Evolutionary conservation across 1,140 invertebrate genomes (phyloP).

Genomic region (Platyscapa corneri): DNA sequence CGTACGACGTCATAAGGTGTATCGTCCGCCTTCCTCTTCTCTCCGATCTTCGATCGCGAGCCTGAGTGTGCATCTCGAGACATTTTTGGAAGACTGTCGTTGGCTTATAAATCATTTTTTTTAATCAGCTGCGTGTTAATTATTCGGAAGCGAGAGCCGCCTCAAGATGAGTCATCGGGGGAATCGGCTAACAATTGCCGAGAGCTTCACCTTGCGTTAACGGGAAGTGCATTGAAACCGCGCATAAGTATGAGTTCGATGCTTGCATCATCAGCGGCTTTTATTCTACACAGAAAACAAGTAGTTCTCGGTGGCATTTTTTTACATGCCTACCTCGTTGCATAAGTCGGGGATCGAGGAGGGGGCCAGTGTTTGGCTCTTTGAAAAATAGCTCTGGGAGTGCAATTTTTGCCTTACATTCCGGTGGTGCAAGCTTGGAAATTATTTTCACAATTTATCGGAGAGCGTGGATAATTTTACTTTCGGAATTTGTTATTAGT

Average conservation of each 20-base stretch:
- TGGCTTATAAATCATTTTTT: conserved; percentile 18
- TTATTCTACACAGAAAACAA: neutral
- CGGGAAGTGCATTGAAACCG: neutral
- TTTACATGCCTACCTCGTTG: neutral
- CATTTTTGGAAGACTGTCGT: neutral
- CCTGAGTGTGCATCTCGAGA: neutral
- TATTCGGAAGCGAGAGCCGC: neutral
- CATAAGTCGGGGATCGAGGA: neutral
- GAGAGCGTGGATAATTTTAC: neutral
- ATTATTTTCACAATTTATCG: neutral
- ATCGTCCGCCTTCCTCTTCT: neutral
- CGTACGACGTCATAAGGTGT: too few relatives aligned
- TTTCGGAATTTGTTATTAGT: neutral
- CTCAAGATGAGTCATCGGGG: neutral
- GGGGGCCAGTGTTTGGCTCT: too few relatives aligned
- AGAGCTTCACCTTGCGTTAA: neutral
- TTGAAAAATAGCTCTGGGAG: too few relatives aligned
- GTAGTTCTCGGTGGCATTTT: neutral
- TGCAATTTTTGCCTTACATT: neutral
- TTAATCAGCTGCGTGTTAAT: neutral
- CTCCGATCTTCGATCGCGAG: neutral
- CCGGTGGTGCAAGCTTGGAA: neutral
- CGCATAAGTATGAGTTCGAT: neutral
- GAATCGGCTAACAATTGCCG: neutral
- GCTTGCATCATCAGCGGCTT: neutral